Evolutionary conservation across 2,888 invertebrate genomes (phyloP), one percentile per base, ranked within the genome.

Genomic region (Drosophila kanekoi): DNA sequence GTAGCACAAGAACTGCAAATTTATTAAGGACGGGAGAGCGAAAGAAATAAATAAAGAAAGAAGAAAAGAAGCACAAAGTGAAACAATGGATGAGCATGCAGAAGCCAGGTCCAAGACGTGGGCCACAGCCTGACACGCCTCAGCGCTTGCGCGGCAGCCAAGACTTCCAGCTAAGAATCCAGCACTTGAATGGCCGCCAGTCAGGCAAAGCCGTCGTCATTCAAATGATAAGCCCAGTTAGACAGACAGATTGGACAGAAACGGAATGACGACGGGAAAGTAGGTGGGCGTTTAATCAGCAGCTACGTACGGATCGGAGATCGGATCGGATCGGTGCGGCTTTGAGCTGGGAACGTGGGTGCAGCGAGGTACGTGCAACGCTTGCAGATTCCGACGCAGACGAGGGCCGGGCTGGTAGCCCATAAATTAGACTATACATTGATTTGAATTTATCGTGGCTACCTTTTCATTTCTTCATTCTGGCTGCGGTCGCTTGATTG

Each of bases 221-320:
- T 18, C 58, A 40, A 78, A 62, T 78, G 81, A 81, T 79, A 79
- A 79, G 81, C 72, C 69, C 79, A 70, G 67, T 78, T 71, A 80
- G 75, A 53, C 59, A 62, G 69, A 67, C 56, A 58, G 69, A 59
- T 35, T 38, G 68, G 45, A 60, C 53, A 52, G 67, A 57, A 28
- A 35, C 45, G 35, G 62, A 43, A 35, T 59, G 54, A 59, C 38
- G 47, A 11, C 62, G 61, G 72, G 78, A 80, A 80, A 78, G 79
- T 81, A 81, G 79, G 76, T 80, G 82, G 80, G 82, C 82, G 79
- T 81, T 69, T 69, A 81, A 74, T 81, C 78, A 77, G 56, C 72
- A 62, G 45, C 51, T 51, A 32, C 41, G 45, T 48, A 44, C 37
- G 37, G 40, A 48, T 59, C 53, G 38, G 28, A 40, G 28, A 40